Base-by-base conservation (phyloP, 2,888 invertebrate species). In the Dynastes tityus region DNA sequence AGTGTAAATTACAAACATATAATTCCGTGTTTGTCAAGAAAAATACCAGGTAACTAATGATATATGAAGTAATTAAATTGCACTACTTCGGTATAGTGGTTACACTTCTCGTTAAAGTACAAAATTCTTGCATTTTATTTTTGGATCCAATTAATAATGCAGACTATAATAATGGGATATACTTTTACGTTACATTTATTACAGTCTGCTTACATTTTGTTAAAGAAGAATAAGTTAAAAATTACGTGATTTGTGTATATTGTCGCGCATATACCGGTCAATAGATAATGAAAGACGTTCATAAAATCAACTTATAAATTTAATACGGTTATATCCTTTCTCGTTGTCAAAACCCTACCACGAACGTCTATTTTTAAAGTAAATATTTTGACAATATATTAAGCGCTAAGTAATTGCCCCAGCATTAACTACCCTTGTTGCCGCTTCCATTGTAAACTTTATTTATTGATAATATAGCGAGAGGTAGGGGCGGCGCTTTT, bases 401-500 rank as follows among this genome's bases (percentile, higher is more conserved):
- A 77, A 79, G 76, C 55, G 58, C 76, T 79, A 51, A 68, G 74
- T 80, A 80, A 80, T 80, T 80, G 73, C 73, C 73, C 73, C 73
- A 73, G 58, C 73, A 73, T 73, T 73, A 80, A 64, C 80, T 78
- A 80, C 65, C 63, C 77, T 74, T 75, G 73, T 82, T 83, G 84
- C 81, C 83, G 80, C 80, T 81, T 80, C 83, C 83, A 82, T 85
- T 81, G 83, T 83, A 83, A 83, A 84, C 82, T 81, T 78, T 85
- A 84, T 85, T 86, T 86, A 85, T 84, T 81, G 83, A 85, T 82
- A 85, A 85, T 83, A 84, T 73, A 73, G 73, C 73, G 22, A 11
- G 45, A 81, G 81, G 82, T 81, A 84, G 82, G 84, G 77, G 76
- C 58, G 76, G 67, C 84, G 84, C 84, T 84, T 73, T 73, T 73